Base-by-base conservation (phyloP, 2,113 vertebrate genomes). In the Trematocara macrostoma region DNA sequence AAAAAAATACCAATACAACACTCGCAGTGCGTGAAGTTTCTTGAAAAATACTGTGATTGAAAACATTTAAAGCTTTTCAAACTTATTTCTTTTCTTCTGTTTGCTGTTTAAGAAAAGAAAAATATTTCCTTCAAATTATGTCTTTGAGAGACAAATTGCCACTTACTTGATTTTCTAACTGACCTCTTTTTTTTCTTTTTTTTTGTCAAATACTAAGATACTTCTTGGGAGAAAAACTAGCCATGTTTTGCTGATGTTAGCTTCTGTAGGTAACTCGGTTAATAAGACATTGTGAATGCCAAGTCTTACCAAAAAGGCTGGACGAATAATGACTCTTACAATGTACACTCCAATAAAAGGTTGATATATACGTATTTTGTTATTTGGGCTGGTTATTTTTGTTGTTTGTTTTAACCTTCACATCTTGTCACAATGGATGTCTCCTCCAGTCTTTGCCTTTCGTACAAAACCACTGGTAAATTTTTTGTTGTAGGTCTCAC, bases 321-420 rank as follows among this genome's bases (percentile, higher is more conserved):
- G 89, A 93, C 92, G 94, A 91, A 87, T 91, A 76, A 76, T 49
- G 93, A 89, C 90, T 92, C 86, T 88, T 92, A 95, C 95, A 94
- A 87, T 94, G 93, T 95, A 94, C 89, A 94, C 94, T 94, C 81
- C 93, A 97, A 94, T 97, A 94, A 92, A 96, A 87, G 88, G 95
- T 92, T 94, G 90, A 93, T 93, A 95, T 95, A 94, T 95, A 93
- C 87, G 84, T 86, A 85, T 10, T 18, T 81, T 71, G 38, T 26
- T 45, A 40, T 83, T 85, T 76, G 35, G 34, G 34, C 47, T 35
- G 81, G 8, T 34, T 59, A 11, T 34, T 8, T 34, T 45, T 69
- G 40, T 67, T 20, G 14, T 42, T 42, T 42, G 35, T 38, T 69
- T 42, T 26, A 15, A 49, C 45, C 67, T 49, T 49, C 42, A 31